Percentiles rank a stretch among this genome's conserved stretches.
Evolutionary conservation across 1,140 invertebrate species (phyloP).

Genomic region (Heliothis virescens): DNA sequence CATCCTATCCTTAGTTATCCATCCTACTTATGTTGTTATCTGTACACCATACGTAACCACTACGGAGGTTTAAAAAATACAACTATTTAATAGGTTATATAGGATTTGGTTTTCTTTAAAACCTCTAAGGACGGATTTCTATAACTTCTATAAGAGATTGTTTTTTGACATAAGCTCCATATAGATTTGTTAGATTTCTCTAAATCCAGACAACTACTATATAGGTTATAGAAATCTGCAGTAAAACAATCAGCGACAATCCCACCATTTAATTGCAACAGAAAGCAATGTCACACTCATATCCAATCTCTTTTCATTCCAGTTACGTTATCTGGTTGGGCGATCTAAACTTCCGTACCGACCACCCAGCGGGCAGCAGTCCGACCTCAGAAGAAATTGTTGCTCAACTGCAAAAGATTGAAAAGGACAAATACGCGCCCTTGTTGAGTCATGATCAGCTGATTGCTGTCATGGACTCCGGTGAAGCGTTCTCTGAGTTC

Average conservation of each 20-base stretch:
- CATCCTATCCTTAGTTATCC: constrained; percentile 66
- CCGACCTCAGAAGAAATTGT: constrained; percentile 90
- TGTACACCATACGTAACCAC: no score
- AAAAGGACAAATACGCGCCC: constrained; percentile 75
- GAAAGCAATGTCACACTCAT: neutral
- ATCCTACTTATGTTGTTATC: constrained; percentile 90
- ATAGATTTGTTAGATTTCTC: no score
- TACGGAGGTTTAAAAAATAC: no score
- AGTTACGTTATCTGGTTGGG: constrained; percentile 98
- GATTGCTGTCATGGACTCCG: constrained; percentile 88
- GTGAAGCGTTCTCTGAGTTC: constrained; percentile 93
- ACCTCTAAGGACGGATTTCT: no score
- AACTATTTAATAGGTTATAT: no score
- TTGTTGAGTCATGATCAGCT: neutral
- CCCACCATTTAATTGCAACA: no score
- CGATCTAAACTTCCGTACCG: constrained; percentile 95
- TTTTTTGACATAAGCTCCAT: no score
- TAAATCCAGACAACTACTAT: no score
- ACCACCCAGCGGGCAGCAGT: constrained; percentile 88
- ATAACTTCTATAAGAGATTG: no score
- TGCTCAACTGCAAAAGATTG: constrained; percentile 87
- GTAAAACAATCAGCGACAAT: no score
- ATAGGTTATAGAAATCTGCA: no score
- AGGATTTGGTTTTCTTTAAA: no score
- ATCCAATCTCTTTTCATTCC: constrained; percentile 51